Evolutionary conservation across 2,888 invertebrate genomes (phyloP).

Genomic region (Rhimphoctona megacephalus): DNA sequence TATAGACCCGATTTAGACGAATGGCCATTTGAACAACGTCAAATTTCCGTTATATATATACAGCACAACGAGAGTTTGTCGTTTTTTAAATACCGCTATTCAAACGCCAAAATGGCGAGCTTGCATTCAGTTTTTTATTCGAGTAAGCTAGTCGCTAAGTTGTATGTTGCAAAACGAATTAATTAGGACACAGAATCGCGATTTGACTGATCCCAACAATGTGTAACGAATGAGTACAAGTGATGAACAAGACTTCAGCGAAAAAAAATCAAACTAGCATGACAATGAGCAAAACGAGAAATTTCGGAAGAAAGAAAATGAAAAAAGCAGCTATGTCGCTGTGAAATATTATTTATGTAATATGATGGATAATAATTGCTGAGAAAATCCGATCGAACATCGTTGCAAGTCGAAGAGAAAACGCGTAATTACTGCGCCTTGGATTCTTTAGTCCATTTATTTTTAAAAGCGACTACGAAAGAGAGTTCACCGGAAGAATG

Average conservation of each 20-base stretch:
- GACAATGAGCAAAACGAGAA: not conserved
- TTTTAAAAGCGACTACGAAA: not conserved
- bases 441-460: not conserved
- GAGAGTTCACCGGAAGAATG: not conserved
- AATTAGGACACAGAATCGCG: conserved; percentile 29
- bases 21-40: conserved; percentile 11
- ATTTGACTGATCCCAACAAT: conserved; percentile 2
- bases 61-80: conserved; percentile 20
- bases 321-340: not conserved
- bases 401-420: not conserved
- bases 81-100: conserved; percentile 43
- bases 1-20: not conserved
- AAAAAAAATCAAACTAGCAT: not conserved
- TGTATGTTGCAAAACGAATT: conserved; percentile 43
- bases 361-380: not conserved
- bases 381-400: not conserved
- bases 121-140: conserved; percentile 46
- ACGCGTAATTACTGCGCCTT: not conserved
- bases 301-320: not conserved
- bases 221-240: not conserved
- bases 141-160: conserved; percentile 61
- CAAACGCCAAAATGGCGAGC: conserved; percentile 51
- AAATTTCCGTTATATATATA: conserved; percentile 46
- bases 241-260: not conserved
- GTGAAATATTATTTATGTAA: conserved; percentile 3